A percentile compares a stretch with the other conserved stretches of the same genome.
These are phyloP conservation scores for Amphilophus citrinellus DNA, from an alignment of 2,113 vertebrate species.

Conservation along the genomic window DNA sequence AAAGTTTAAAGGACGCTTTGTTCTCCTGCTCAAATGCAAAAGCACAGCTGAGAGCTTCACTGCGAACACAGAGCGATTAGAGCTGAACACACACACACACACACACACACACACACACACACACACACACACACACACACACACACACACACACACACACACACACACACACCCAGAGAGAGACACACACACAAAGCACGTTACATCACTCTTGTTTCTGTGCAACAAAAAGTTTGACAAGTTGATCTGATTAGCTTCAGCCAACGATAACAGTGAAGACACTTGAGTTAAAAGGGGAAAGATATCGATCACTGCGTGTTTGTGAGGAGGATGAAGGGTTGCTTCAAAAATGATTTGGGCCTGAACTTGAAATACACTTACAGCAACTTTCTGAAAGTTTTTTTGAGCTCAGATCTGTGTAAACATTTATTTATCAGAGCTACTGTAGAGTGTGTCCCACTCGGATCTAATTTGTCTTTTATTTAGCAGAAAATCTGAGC, in stretches of 20 bases:
- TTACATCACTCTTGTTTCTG: conserved; percentile 2
- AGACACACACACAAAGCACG: background rate
- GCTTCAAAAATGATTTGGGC: background rate
- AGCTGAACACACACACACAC: background rate
- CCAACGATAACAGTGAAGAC: background rate
- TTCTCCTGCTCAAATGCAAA: conserved; percentile 11
- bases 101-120: too few relatives aligned
- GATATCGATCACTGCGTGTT: background rate
- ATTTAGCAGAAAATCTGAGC: background rate
- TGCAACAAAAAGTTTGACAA: background rate
- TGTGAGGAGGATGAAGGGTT: conserved; percentile 9
- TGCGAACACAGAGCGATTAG: background rate
- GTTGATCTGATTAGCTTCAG: conserved; percentile 25
- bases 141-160: too few relatives aligned
- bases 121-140: too few relatives aligned
- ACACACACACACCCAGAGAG: background rate
- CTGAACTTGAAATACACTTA: background rate
- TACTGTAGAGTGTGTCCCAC: background rate
- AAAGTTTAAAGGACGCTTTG: conserved; percentile 45
- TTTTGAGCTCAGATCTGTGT: conserved; percentile 16
- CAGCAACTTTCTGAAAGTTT: conserved; percentile 15
- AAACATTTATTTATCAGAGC: conserved; percentile 43
- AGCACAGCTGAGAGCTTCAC: conserved; percentile 20
- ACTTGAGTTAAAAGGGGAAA: background rate
- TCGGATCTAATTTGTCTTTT: background rate